Conservation (phyloP, 2,113 vertebrate genomes). For the Malurus melanocephalus region DNA sequence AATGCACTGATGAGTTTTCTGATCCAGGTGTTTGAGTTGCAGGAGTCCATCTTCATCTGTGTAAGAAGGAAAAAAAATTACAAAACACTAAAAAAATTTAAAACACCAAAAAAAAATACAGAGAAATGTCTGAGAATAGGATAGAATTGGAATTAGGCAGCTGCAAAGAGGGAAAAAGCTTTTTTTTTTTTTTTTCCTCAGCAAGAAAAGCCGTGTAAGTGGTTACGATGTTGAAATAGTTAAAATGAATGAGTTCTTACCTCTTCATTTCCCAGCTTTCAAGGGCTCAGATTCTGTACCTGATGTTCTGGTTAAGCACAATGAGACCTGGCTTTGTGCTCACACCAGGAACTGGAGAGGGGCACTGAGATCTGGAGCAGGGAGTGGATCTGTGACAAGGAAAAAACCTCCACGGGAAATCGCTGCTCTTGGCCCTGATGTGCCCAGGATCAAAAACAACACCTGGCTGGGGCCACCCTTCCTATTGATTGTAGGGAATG, state of each 20-base stretch:
- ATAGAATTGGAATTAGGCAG: not conserved
- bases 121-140: not conserved
- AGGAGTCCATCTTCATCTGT: not conserved
- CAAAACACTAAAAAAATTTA: not conserved
- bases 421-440: not conserved
- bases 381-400: not conserved
- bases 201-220: not conserved
- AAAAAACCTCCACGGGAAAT: not conserved
- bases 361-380: not conserved
- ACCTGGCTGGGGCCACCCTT: not conserved
- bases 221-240: not conserved
- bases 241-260: not conserved
- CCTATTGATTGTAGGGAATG: rapidly evolving
- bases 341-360: not conserved
- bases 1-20: not conserved
- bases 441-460: not conserved
- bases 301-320: not conserved
- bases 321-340: not conserved
- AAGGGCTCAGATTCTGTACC: not conserved
- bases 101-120: not conserved
- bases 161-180: not conserved
- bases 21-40: not conserved
- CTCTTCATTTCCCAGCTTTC: not conserved
- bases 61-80: not conserved
- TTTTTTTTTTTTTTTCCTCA: not conserved